Percentiles rank a stretch among this genome's conserved stretches.
phyloP scores from a whole-genome alignment of 2,113 vertebrate species.

The Cyprinodon variegatus region DNA sequence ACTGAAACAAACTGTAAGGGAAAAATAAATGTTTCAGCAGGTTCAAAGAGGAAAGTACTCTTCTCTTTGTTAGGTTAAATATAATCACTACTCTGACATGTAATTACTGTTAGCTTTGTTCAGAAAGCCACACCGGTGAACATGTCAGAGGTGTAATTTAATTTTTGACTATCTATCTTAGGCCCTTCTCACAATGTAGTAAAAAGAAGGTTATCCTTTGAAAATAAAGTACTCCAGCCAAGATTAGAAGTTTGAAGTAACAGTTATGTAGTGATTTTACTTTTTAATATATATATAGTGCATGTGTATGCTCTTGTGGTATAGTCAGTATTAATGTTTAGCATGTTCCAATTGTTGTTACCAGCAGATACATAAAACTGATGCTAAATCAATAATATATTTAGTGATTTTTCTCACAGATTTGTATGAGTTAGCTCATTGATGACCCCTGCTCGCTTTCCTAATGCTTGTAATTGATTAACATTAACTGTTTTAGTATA shows the following conservation, averaged over 20 bases:
- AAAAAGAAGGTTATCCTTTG: not conserved
- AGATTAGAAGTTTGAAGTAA: not conserved
- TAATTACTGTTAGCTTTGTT: slow-evolving; percentile 10
- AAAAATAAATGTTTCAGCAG: not conserved
- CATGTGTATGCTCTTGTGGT: no score
- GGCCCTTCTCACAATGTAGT: not conserved
- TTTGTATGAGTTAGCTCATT: no score
- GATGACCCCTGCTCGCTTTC: no score
- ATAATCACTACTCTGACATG: not conserved
- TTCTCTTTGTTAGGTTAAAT: not conserved
- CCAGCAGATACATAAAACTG: no score
- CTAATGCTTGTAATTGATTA: no score
- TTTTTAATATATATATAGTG: no score
- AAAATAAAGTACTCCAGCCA: not conserved
- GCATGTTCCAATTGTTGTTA: no score
- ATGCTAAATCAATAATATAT: no score
- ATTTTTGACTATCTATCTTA: not conserved
- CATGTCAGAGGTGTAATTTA: not conserved
- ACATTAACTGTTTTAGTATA: no score
- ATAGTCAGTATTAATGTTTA: no score
- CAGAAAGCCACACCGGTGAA: not conserved
- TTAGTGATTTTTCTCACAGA: no score
- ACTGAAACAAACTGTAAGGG: not conserved
- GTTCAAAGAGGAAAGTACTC: not conserved
- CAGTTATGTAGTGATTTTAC: no score